A percentile compares a stretch with the other conserved stretches of the same genome.
Evolutionary conservation across 2,113 vertebrate species (phyloP).

Genomic region (Poeciliopsis retropinna): DNA sequence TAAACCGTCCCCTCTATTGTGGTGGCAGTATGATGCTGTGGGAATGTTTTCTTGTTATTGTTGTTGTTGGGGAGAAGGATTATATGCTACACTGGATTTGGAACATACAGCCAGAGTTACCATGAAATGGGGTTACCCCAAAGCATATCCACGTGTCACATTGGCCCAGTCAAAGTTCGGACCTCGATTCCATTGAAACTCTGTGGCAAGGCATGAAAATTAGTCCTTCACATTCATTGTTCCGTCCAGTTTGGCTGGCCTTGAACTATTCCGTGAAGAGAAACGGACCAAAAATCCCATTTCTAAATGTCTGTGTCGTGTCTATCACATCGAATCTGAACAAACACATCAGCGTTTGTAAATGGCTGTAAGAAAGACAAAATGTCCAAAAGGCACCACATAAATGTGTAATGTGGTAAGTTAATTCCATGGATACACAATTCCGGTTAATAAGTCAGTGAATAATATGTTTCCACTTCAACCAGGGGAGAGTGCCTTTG

Average conservation of each 20-base stretch:
- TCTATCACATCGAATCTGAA: background rate
- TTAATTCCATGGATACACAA: background rate
- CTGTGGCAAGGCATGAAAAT: background rate
- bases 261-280: background rate
- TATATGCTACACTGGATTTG: too few relatives aligned
- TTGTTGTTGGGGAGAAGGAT: too few relatives aligned
- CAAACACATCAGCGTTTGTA: background rate
- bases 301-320: background rate
- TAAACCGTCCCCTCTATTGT: too few relatives aligned
- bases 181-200: background rate
- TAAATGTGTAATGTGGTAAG: background rate
- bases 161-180: background rate
- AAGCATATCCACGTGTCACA: background rate
- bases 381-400: background rate
- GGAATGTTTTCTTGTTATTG: background rate
- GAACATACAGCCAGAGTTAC: too few relatives aligned
- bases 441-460: background rate
- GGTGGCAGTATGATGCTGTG: too few relatives aligned
- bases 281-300: background rate
- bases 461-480: constrained; percentile 28
- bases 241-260: too few relatives aligned
- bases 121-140: background rate
- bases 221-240: background rate
- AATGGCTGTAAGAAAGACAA: background rate
- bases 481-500: constrained; percentile 26